phyloP scores from a whole-genome alignment of 2,113 vertebrate genomes.

The Mus spicilegus region DNA sequence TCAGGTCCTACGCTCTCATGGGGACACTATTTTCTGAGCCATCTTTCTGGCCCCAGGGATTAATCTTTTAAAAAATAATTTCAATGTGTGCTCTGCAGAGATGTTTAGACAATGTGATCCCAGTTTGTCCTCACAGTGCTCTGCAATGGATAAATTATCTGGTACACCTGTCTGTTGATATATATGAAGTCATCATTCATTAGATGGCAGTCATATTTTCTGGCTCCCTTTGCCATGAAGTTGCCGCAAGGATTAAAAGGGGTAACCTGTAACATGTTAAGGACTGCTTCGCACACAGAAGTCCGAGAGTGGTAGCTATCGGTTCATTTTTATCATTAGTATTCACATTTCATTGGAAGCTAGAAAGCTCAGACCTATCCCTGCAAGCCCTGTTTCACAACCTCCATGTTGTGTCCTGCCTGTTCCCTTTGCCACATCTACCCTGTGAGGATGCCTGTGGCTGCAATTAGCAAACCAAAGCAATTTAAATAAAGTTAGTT shows the following conservation, averaged over 20 bases:
- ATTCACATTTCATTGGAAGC: neutral
- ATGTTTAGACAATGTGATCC: neutral
- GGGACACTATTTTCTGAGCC: neutral
- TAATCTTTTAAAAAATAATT: neutral
- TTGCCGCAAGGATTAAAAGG: neutral
- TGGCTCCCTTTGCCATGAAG: neutral
- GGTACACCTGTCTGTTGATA: neutral
- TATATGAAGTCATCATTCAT: neutral
- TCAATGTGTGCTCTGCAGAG: neutral
- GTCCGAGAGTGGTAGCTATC: neutral
- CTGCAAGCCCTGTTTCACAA: neutral
- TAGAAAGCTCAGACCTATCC: neutral
- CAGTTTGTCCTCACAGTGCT: neutral
- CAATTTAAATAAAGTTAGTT: neutral
- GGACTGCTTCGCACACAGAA: neutral
- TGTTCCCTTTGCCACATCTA: neutral
- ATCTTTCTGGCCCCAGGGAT: too few relatives aligned
- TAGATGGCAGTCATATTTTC: neutral
- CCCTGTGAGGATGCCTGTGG: neutral
- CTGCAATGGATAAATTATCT: neutral
- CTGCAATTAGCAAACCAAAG: neutral
- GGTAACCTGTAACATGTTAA: neutral
- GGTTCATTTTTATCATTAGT: neutral
- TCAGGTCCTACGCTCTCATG: too few relatives aligned
- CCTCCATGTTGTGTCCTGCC: neutral